Evolutionary conservation across 2,797 vertebrate genomes (phyloP), one percentile per base, ranked within the genome.

Genomic region (Huso huso): DNA sequence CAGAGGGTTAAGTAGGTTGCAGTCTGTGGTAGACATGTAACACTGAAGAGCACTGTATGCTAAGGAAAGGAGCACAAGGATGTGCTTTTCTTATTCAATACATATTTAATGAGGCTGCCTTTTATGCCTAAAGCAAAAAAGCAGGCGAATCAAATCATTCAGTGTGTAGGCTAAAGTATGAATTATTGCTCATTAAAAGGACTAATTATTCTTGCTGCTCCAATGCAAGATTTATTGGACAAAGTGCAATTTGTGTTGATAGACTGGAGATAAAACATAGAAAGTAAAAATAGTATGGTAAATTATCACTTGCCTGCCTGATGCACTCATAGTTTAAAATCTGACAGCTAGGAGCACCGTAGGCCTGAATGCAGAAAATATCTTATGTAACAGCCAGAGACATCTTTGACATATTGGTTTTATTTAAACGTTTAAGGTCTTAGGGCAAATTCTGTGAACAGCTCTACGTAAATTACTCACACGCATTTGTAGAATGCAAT

Each of bases 131-230:
- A 64, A 79, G 88, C 85, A 72, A 83, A 67, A 84, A 82, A 78
- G 62, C 81, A 71, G 73, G 60, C 72, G 82, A 82, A 85, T 79
- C 81, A 84, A 81, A 82, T 86, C 74, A 79, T 88, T 82, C 81
- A 72, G 72, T 69, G 82, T 89, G 79, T 66, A 75, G 81, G 85
- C 81, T 80, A 84, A 85, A 76, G 77, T 83, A 82, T 84, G 80
- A 87, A 88, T 85, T 86, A 84, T 85, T 84, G 81, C 82, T 87
- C 84, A 82, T 86, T 89, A 89, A 89, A 84, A 77, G 81, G 74
- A 83, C 79, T 84, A 84, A 91, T 82, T 84, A 84, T 81, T 83
- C 74, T 68, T 72, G 73, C 75, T 78, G 71, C 74, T 79, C 75
- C 81, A 77, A 81, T 82, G 73, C 74, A 76, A 80, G 73, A 79